Percentiles rank a stretch among this genome's conserved stretches.
These are phyloP conservation scores for Chaitophorus viminalis DNA, from an alignment of 2,888 invertebrate species.

Conservation along the genomic window DNA sequence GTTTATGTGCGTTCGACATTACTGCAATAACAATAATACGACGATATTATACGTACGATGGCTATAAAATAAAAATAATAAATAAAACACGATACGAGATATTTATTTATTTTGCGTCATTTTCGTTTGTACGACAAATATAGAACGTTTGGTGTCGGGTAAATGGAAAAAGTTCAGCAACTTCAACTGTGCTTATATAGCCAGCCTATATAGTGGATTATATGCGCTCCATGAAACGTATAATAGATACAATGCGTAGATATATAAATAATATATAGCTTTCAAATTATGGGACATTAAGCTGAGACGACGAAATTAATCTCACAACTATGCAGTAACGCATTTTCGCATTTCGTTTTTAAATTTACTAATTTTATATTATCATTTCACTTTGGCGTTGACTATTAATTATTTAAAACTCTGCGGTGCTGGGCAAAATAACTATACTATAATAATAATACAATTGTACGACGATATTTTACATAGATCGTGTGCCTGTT, in stretches of 20 bases:
- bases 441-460: neutral
- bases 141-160: neutral
- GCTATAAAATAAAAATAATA: neutral
- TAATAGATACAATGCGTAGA: too few species aligned
- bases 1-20: neutral
- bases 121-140: neutral
- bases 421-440: neutral
- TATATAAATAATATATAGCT: too few species aligned
- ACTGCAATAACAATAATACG: neutral
- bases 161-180: neutral
- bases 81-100: too few species aligned
- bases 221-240: neutral
- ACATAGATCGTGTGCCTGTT: neutral
- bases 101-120: neutral
- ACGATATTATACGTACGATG: too few species aligned
- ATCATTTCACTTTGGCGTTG: neutral
- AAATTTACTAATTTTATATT: neutral
- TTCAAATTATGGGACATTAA: neutral
- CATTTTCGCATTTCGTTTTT: neutral
- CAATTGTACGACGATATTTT: neutral
- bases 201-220: too few species aligned
- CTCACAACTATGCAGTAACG: neutral
- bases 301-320: too few species aligned
- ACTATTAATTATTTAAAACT: neutral
- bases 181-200: too few species aligned